These are phyloP conservation scores for Orthosia gracilis DNA, from an alignment of 2,888 invertebrate genomes.

Conservation along the genomic window DNA sequence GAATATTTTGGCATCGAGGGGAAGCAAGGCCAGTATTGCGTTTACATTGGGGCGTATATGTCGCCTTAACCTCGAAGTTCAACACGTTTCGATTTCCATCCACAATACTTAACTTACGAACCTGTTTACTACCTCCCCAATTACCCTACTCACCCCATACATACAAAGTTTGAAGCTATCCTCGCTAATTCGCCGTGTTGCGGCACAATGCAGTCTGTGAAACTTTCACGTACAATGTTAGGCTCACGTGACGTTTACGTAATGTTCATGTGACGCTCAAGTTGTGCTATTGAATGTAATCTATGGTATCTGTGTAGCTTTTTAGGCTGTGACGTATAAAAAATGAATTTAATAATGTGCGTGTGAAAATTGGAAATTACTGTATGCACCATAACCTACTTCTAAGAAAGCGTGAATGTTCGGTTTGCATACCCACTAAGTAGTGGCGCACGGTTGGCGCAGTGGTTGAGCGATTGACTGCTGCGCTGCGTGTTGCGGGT, in stretches of 20 bases:
- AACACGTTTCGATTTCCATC: neutral
- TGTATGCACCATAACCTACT: conserved; percentile 42
- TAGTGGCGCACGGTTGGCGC: no score
- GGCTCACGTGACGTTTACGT: conserved; percentile 39
- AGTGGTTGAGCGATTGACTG: no score
- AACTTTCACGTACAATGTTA: conserved; percentile 50
- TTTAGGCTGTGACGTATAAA: conserved; percentile 27
- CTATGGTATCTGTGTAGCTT: conserved; percentile 20
- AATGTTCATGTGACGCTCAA: conserved; percentile 27
- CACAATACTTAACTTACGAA: no score
- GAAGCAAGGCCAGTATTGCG: no score
- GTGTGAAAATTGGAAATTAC: conserved; percentile 3
- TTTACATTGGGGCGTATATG: no score
- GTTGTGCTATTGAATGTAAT: conserved; percentile 42
- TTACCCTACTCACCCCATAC: neutral
- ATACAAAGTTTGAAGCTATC: conserved; percentile 27
- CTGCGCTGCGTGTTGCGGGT: no score
- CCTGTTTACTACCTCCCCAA: neutral
- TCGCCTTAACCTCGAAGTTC: no score
- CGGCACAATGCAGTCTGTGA: conserved; percentile 59
- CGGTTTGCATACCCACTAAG: neutral
- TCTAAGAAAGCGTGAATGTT: neutral
- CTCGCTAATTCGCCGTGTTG: conserved; percentile 53
- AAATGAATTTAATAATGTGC: conserved; percentile 11
- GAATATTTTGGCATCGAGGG: no score